Evolutionary conservation across 2,113 vertebrate species (phyloP).

Genomic region (Peromyscus polionotus): DNA sequence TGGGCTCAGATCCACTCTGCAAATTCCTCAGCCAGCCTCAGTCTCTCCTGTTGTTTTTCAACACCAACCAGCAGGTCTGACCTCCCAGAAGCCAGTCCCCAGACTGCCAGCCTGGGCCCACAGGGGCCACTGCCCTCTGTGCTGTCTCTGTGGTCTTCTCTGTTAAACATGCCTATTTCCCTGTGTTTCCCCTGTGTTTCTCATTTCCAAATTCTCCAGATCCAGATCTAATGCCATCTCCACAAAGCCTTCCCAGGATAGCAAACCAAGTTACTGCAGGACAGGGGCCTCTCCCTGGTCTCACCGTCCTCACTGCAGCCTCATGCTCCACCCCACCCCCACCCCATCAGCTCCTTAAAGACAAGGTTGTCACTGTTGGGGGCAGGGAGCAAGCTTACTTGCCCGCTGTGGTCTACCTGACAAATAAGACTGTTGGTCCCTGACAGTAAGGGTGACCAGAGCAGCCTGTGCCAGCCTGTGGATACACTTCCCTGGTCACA

Average conservation of each 20-base stretch:
- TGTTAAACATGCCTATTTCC: not conserved
- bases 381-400: not conserved
- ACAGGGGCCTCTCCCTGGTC: not conserved
- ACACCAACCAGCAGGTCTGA: not conserved
- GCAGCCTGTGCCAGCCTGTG: not conserved
- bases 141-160: not conserved
- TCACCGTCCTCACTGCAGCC: not conserved
- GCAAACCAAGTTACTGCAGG: not conserved
- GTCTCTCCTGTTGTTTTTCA: not conserved
- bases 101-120: not conserved
- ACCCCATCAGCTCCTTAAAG: not conserved
- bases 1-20: not conserved
- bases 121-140: no score
- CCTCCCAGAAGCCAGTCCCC: not conserved
- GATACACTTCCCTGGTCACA: not conserved
- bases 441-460: not conserved
- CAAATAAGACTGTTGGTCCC: no score
- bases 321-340: not conserved
- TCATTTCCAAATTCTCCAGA: not conserved
- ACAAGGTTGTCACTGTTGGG: not conserved
- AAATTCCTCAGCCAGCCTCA: not conserved
- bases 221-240: not conserved
- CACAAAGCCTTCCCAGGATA: not conserved
- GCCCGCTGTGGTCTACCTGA: not conserved
- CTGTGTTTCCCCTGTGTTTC: not conserved